Evolutionary conservation across 2,113 vertebrate genomes (phyloP), one percentile per base, ranked within the genome.

Genomic region (Crotophaga sulcirostris): DNA sequence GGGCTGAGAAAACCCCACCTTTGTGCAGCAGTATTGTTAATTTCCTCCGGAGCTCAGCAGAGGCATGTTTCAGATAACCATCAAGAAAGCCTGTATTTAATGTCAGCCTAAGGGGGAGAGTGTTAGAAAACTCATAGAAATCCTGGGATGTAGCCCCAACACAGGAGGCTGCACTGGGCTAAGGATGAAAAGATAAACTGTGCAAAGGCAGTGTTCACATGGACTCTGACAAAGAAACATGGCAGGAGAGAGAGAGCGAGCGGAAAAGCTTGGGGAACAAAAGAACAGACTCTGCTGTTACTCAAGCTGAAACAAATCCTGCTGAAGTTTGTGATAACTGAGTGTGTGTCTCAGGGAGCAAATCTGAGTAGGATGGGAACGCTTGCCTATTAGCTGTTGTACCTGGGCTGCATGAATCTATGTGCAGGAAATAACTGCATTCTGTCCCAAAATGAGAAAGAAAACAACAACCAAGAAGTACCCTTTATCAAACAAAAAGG

Each of bases 341-440:
- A 62, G 16, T 5, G 4, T 44, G 7, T 29, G 33, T 76, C 25
- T 33, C 25, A 1, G 3, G 14, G 8, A 44, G 21, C 4, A 68
- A 16, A 34, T 23, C 29, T 58, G 31, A 19, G n/a, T 13, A 80
- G 40, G 23, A 36, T 0, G 3, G 19, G 25, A 52, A 31, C 23
- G 11, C 7, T 23, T 44, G 28, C 6, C 26, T 44, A 15, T 16
- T 9, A 52, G 55, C 15, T 45, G 34, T 24, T 1, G 0, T 5
- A 29, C 11, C 44, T 60, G 34, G 12, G 33, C 38, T 1, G 0
- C 23, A 25, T 0, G 5, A 16, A 44, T 33, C 25, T 45, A 28
- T 18, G 12, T 23, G 8, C 52, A 87, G 44, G 11, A 54, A 55
- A 29, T 8, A 36, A 52, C 18, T 45, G 13, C 13, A 42, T 23